Percentiles rank a stretch among this genome's conserved stretches.
Conservation (phyloP, 2,888 invertebrate species). For the Lochmaea capreae region DNA sequence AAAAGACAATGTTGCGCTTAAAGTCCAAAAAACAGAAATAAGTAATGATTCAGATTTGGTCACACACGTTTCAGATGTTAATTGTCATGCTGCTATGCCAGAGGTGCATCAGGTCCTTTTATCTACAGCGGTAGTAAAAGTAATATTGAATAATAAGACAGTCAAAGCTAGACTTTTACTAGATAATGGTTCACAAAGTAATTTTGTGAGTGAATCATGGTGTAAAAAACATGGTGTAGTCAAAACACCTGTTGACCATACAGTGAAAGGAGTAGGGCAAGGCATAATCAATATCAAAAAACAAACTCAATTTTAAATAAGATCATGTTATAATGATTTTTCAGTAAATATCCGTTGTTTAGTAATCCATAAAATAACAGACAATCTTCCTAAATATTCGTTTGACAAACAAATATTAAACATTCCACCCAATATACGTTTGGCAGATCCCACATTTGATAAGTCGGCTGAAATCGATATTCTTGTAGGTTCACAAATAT, state of each 20-base stretch:
- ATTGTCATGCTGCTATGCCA: slow-evolving; percentile 1
- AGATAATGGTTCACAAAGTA: slow-evolving; percentile 28
- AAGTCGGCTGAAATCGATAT: neutral
- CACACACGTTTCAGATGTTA: too few relatives aligned
- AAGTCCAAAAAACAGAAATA: too few relatives aligned
- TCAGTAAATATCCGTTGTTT: neutral
- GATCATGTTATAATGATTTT: neutral
- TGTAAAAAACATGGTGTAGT: slow-evolving; percentile 11
- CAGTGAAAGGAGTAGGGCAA: slow-evolving; percentile 15
- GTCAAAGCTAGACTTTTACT: neutral
- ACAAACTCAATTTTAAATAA: too few relatives aligned
- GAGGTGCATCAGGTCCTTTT: slow-evolving; percentile 20
- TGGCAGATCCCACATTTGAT: neutral
- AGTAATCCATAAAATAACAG: neutral
- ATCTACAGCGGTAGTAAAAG: slow-evolving; percentile 16
- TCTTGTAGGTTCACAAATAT: neutral
- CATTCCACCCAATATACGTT: too few relatives aligned
- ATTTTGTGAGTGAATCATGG: slow-evolving; percentile 23
- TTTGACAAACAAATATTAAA: neutral
- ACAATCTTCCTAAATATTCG: neutral
- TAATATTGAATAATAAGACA: neutral
- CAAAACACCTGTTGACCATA: slow-evolving; percentile 10
- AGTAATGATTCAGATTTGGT: too few relatives aligned
- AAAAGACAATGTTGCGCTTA: too few relatives aligned
- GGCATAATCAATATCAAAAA: neutral